Percentiles rank a stretch among this genome's conserved stretches.
phyloP scores from a whole-genome alignment of 2,113 vertebrate species.

The Austrofundulus limnaeus region DNA sequence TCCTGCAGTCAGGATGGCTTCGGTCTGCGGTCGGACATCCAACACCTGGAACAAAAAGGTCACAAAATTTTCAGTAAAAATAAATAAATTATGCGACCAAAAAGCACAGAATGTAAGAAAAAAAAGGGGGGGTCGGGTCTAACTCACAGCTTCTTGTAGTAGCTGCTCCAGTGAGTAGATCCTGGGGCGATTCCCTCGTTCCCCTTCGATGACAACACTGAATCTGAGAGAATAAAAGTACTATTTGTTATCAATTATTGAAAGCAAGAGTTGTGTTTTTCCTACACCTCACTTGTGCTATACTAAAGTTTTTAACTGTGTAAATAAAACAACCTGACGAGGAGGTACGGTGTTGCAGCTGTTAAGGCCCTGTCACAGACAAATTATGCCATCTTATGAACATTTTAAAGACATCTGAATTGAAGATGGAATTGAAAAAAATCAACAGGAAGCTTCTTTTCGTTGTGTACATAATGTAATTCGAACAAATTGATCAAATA shows the following conservation, averaged over 20 bases:
- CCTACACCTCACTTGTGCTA: not conserved
- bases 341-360: too few relatives aligned
- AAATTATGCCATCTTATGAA: too few relatives aligned
- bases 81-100: not conserved
- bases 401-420: too few relatives aligned
- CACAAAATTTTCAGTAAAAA: not conserved
- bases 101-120: not conserved
- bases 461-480: too few relatives aligned
- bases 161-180: constrained; percentile 95
- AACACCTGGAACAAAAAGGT: constrained; percentile 81
- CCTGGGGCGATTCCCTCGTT: constrained; percentile 89
- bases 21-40: constrained; percentile 85
- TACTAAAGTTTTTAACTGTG: not conserved
- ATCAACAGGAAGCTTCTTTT: too few relatives aligned
- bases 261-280: not conserved
- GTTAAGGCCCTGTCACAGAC: too few relatives aligned
- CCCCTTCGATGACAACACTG: constrained; percentile 92
- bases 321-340: too few relatives aligned
- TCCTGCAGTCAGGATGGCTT: constrained; percentile 82
- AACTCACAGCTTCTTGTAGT: constrained; percentile 91
- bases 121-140: not conserved
- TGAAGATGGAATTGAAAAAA: too few relatives aligned
- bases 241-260: too few relatives aligned
- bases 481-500: too few relatives aligned
- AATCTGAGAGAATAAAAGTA: constrained; percentile 79